Evolutionary conservation across 2,113 vertebrate genomes (phyloP).

Genomic region (Pithys albifrons): DNA sequence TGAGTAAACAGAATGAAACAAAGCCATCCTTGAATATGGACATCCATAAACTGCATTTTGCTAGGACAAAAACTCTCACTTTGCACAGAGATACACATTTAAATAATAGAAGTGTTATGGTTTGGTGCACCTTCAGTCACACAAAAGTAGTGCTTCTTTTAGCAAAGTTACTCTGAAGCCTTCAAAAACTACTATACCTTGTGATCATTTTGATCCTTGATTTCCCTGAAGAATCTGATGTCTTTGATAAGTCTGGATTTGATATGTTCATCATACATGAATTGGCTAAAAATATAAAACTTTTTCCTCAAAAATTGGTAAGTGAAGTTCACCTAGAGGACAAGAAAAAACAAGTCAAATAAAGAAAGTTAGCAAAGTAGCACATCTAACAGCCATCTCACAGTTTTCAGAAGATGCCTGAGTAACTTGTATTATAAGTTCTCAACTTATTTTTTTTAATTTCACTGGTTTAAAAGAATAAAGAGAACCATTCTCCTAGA

Average conservation of each 20-base stretch:
- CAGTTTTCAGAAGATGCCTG: neutral
- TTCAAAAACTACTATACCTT: conserved; percentile 79
- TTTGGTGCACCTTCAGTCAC: neutral
- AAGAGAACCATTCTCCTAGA: neutral
- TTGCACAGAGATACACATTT: neutral
- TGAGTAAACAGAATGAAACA: neutral
- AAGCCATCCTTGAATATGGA: neutral
- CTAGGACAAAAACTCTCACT: neutral
- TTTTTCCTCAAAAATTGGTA: conserved; percentile 98
- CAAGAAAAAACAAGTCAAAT: neutral
- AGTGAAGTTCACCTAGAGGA: conserved; percentile 92
- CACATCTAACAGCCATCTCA: neutral
- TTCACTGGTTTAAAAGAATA: neutral
- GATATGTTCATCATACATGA: conserved; percentile 99
- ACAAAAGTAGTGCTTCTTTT: neutral
- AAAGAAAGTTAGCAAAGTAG: neutral
- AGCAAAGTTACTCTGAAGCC: neutral
- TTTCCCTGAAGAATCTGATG: conserved; percentile 97
- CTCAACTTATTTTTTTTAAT: neutral
- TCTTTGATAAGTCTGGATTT: conserved; percentile 98
- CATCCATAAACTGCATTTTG: neutral
- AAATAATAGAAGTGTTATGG: neutral
- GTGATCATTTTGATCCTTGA: conserved; percentile 98
- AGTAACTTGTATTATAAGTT: neutral
- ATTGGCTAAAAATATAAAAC: conserved; percentile 99